phyloP scores from a whole-genome alignment of 2,797 vertebrate species.

The Aldrovandia affinis region DNA sequence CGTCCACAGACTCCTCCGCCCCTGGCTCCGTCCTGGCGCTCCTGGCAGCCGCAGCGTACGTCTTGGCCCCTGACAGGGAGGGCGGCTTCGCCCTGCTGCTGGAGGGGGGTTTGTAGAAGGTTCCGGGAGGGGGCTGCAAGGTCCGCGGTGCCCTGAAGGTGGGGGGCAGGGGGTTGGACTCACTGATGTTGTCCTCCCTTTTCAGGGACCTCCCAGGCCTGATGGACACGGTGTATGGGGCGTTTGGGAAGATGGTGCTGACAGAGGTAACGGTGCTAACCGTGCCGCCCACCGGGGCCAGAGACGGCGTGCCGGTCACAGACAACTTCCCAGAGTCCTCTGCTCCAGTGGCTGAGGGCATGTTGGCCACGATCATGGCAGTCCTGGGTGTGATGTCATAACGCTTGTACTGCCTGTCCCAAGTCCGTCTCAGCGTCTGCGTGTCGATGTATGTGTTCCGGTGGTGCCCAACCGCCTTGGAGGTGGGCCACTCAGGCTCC shows the following conservation, averaged over 20 bases:
- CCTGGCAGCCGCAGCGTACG: constrained; percentile 46
- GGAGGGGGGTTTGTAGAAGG: constrained; percentile 89
- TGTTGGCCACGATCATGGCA: constrained; percentile 81
- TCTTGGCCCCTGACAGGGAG: constrained; percentile 62
- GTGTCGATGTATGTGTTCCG: constrained; percentile 84
- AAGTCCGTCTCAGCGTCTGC: constrained; percentile 79
- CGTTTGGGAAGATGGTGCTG: constrained; percentile 64
- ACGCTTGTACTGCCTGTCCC: constrained; percentile 89
- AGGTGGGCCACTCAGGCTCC: constrained; percentile 73
- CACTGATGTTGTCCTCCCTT: constrained; percentile 67
- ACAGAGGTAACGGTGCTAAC: constrained; percentile 48
- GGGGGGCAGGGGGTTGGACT: constrained; percentile 60
- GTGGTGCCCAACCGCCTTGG: constrained; percentile 73
- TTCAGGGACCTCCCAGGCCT: constrained; percentile 66
- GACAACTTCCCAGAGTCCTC: constrained; percentile 54
- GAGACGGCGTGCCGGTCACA: constrained; percentile 37
- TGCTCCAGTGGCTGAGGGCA: constrained; percentile 69
- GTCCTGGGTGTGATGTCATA: constrained; percentile 86
- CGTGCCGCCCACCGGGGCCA: constrained; percentile 8
- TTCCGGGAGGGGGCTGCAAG: constrained; percentile 90
- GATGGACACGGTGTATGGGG: constrained; percentile 60
- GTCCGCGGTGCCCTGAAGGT: constrained; percentile 82
- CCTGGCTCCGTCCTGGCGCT: background rate
- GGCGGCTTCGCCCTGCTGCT: constrained; percentile 64
- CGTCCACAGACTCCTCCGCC: background rate